Percentiles rank a stretch among this genome's conserved stretches.
Evolutionary conservation across 2,113 vertebrate genomes (phyloP).

Genomic region (Mustelus asterias): DNA sequence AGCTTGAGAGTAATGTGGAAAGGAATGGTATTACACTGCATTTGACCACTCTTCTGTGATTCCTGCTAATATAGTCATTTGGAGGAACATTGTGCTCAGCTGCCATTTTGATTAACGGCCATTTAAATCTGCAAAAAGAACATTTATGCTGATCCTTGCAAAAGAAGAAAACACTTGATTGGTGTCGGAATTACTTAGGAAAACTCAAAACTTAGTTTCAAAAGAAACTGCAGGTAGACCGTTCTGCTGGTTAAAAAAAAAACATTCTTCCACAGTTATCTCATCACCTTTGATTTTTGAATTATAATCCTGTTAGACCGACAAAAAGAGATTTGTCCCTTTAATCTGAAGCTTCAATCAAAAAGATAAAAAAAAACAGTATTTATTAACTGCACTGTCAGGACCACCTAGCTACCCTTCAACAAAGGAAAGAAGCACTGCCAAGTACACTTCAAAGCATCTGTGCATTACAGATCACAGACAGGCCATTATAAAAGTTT

Average conservation of each 20-base stretch:
- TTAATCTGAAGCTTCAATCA: conserved; percentile 28
- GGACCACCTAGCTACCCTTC: conserved; percentile 20
- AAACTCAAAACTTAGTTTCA: background rate
- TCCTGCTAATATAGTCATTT: background rate
- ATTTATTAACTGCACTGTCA: conserved; percentile 21
- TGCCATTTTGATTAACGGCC: background rate
- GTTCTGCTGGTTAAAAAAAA: background rate
- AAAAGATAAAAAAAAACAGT: conserved; percentile 16
- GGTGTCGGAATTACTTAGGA: background rate
- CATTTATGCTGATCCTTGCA: background rate
- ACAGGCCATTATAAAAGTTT: conserved; percentile 17
- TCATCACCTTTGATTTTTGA: conserved; percentile 26
- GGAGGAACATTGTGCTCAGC: background rate
- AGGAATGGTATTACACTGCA: background rate
- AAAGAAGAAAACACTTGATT: background rate
- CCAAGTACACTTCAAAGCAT: conserved; percentile 33
- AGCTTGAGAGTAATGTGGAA: background rate
- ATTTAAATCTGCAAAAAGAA: background rate
- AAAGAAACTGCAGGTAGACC: background rate
- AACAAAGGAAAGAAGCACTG: conserved; percentile 3
- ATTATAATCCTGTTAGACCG: background rate
- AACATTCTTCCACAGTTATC: conserved; percentile 5
- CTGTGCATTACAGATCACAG: conserved; percentile 24
- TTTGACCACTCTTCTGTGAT: background rate
- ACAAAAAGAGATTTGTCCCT: conserved; percentile 13